Percentiles rank a stretch among this genome's conserved stretches.
These are phyloP conservation scores for Achatina immaculata DNA, from an alignment of 1,140 invertebrate genomes.

Conservation along the genomic window DNA sequence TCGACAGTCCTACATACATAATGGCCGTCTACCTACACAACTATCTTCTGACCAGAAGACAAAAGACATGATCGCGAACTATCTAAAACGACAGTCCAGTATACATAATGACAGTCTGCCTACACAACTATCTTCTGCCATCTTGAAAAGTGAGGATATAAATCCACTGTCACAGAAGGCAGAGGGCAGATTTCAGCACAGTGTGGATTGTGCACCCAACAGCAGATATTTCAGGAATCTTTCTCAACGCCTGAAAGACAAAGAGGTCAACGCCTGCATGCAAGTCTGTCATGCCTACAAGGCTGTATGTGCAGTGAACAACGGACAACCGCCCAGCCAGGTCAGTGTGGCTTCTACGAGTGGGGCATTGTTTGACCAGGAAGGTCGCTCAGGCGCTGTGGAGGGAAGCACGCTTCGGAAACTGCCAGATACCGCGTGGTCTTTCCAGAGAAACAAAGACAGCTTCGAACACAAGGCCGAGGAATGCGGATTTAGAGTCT, in stretches of 20 bases:
- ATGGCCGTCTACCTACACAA: no score
- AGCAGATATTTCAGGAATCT: not conserved
- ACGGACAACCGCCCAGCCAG: not conserved
- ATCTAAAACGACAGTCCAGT: no score
- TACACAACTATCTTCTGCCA: no score
- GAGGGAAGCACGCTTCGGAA: no score
- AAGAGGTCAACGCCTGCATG: not conserved
- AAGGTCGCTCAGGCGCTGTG: no score
- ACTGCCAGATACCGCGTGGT: no score
- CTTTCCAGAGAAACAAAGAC: not conserved
- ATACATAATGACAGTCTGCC: no score
- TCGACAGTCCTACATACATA: no score
- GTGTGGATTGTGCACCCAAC: not conserved
- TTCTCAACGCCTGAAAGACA: not conserved
- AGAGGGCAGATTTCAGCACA: not conserved
- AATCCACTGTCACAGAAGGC: not conserved
- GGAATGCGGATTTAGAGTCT: not conserved
- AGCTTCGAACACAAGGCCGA: not conserved
- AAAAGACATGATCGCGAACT: no score
- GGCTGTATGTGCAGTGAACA: not conserved
- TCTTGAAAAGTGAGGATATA: not conserved
- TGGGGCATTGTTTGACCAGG: no score
- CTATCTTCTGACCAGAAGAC: no score
- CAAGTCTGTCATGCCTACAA: constrained; percentile 17
- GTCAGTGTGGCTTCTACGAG: no score